phyloP scores from a whole-genome alignment of 2,113 vertebrate species.

The Anoplopoma fimbria region DNA sequence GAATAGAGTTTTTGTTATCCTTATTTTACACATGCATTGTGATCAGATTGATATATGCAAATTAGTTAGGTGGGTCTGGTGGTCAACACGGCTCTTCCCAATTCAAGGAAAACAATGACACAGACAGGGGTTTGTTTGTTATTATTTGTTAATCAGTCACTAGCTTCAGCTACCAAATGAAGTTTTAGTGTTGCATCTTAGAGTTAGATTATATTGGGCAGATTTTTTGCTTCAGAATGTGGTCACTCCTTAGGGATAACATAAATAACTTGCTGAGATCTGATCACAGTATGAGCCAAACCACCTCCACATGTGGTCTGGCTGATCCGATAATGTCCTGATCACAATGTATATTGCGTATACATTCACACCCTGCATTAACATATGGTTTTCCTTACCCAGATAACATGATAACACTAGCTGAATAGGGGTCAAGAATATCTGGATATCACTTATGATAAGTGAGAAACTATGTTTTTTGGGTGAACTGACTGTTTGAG shows the following conservation, averaged over 20 bases:
- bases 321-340: neutral
- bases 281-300: neutral
- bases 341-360: neutral
- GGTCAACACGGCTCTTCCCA: neutral
- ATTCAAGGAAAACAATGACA: neutral
- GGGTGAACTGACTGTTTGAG: neutral
- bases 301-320: neutral
- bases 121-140: neutral
- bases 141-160: neutral
- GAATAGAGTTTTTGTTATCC: neutral
- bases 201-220: neutral
- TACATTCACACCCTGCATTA: neutral
- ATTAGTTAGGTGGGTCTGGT: neutral
- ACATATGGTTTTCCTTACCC: neutral
- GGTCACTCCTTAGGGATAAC: neutral
- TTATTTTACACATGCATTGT: too few relatives aligned
- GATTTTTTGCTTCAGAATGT: neutral
- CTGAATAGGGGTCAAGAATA: neutral
- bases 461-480: neutral
- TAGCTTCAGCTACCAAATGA: neutral
- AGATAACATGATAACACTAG: neutral
- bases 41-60: neutral
- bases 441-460: neutral
- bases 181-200: neutral
- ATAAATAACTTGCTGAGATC: neutral